Evolutionary conservation across 2,888 invertebrate genomes (phyloP), one percentile per base, ranked within the genome.

Genomic region (Dexiosoma caninum): DNA sequence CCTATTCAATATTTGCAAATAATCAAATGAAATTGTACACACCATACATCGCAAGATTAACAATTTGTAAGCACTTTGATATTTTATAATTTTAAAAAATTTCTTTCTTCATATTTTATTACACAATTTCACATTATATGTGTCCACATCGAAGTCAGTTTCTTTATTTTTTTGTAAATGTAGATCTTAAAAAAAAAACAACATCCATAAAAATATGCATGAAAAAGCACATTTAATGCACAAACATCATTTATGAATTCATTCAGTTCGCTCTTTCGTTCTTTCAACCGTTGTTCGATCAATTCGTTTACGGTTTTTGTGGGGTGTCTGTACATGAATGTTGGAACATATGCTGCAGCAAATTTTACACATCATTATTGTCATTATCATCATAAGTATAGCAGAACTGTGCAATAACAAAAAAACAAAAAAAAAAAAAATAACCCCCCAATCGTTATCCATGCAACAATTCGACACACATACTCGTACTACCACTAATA

Each of bases 361-460:
- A 88, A 87, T 86, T 84, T 83, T 84, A 85, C 84, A 86, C 86
- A 83, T 84, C 88, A 88, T 88, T 86, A 79, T 75, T 64, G 51
- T 78, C 46, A 70, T 76, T 69, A 67, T 69, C 71, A 69, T 69
- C 69, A 64, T 49, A 71, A 40, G 53, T 62, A 32, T 49, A 46
- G 62, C 69, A 77, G 55, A 35, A 67, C n/a, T 35, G 27, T 46
- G 40, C 51, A 64, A 71, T 32, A 60, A 55, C 60, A 75, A 66
- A 70, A 57, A 53, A 57, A 35, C 30, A 75, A 1, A 23, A 4
- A 40, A 23, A 67, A 30, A 40, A 82, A 62, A 62, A 49, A 53
- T 49, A 69, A 69, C 72, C 32, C 42, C 51, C 32, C 16, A 74
- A 37, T 27, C 59, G 59, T 62, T 76, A 76, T 67, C 60, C 76